Evolutionary conservation across 2,888 invertebrate species (phyloP).

Genomic region (Buathra laborator): DNA sequence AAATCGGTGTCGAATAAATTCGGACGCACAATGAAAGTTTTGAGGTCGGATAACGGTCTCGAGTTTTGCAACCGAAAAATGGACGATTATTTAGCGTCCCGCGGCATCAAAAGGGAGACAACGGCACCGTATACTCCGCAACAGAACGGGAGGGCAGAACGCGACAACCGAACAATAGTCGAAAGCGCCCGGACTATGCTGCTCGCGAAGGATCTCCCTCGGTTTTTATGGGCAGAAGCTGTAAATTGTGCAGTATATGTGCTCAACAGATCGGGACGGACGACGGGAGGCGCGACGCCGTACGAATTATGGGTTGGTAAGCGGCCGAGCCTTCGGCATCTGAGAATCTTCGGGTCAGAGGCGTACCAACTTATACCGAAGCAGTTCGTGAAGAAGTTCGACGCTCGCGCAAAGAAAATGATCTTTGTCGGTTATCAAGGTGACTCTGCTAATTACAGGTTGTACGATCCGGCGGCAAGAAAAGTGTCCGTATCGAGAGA

Average conservation of each 20-base stretch:
- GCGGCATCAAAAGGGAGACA: slow-evolving; percentile 36
- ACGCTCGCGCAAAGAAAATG: slow-evolving; percentile 68
- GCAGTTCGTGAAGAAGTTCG: slow-evolving; percentile 66
- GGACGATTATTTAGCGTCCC: slow-evolving; percentile 23
- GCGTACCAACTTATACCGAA: slow-evolving; percentile 69
- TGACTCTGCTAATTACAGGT: slow-evolving; percentile 52
- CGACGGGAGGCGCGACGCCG: no score
- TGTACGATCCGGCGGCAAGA: slow-evolving; percentile 26
- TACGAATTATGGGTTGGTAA: no score
- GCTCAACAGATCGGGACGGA: not conserved
- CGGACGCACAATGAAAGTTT: not conserved
- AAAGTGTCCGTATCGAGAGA: not conserved
- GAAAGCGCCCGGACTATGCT: slow-evolving; percentile 60
- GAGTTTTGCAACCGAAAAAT: slow-evolving; percentile 36
- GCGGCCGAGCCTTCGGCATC: no score
- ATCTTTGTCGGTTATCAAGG: slow-evolving; percentile 62
- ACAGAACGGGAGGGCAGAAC: slow-evolving; percentile 61
- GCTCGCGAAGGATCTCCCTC: slow-evolving; percentile 33
- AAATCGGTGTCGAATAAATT: not conserved
- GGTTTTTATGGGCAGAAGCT: slow-evolving; percentile 69
- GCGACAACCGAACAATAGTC: slow-evolving; percentile 36
- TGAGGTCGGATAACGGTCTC: not conserved
- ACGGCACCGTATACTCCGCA: slow-evolving; percentile 59
- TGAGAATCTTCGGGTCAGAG: not conserved
- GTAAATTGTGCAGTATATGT: slow-evolving; percentile 71